Evolutionary conservation across 2,888 invertebrate species (phyloP), one percentile per base, ranked within the genome.

Genomic region (Glyphotaelius pellucidus): DNA sequence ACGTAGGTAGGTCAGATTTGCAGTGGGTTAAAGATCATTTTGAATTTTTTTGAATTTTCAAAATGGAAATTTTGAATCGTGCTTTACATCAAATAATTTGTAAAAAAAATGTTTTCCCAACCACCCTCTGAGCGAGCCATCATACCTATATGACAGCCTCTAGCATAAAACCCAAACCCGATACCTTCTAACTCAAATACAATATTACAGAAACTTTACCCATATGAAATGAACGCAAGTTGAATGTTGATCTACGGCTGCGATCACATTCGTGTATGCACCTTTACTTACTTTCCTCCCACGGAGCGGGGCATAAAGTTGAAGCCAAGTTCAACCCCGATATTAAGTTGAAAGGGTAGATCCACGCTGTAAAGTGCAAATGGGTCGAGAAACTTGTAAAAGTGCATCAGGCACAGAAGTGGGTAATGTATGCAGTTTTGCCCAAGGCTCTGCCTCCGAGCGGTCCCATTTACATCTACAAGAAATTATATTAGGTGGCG

Each of bases 291-390:
- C 25, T 25, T 67, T 67, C n/a, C 67, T 67, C n/a, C 67, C 67
- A 67, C 67, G 67, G 67, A 67, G 67, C 25, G 67, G 9, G 67
- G 67, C 9, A 67, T 2, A n/a, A 67, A 67, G 67, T 52, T 52
- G 19, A 19, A 19, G 52, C 19, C 52, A 52, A 52, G 52, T 67
- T 67, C 25, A 67, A 9, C 25, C n/a, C n/a, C 67, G 67, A 67
- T 67, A 67, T 67, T 67, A 67, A 67, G 67, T 67, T 67, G 67
- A 67, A 67, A 67, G 67, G 67, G 67, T 67, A 67, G 67, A 67
- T 25, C 67, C 25, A 67, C 67, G 67, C 67, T n/a, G 67, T 67
- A 25, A 67, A 67, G 67, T 67, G 67, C 67, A 67, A 67, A 67
- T 67, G 67, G 67, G 25, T 67, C 67, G 67, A 67, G 67, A 67